Evolutionary conservation across 2,888 invertebrate species (phyloP).

Genomic region (Temnothorax rugatulus): DNA sequence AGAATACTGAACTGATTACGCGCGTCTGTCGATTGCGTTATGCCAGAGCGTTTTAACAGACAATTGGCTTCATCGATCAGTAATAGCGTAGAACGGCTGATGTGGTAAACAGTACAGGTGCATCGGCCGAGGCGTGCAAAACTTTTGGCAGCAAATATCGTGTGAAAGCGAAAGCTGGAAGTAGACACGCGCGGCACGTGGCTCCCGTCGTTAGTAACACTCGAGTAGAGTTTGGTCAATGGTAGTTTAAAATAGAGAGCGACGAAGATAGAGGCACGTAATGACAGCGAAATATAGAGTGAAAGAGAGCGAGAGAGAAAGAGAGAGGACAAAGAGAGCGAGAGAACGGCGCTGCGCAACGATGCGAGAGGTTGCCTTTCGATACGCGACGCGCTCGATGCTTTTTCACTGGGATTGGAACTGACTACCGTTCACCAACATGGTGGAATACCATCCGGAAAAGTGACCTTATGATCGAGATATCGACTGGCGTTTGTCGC

Average conservation of each 20-base stretch:
- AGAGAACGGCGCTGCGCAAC: slow-evolving; percentile 53
- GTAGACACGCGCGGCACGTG: slow-evolving; percentile 57
- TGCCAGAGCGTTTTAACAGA: not conserved
- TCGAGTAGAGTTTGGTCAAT: slow-evolving; percentile 81
- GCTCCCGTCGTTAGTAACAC: slow-evolving; percentile 78
- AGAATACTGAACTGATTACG: not conserved
- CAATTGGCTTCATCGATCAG: slow-evolving; percentile 1
- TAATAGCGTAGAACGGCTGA: not conserved
- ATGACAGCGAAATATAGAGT: slow-evolving; percentile 56
- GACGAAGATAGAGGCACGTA: slow-evolving; percentile 56
- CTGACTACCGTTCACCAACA: slow-evolving; percentile 35
- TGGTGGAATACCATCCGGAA: slow-evolving; percentile 35
- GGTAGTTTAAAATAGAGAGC: slow-evolving; percentile 81
- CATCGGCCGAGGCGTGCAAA: slow-evolving; percentile 38
- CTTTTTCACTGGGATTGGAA: slow-evolving; percentile 68
- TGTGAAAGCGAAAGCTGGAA: slow-evolving; percentile 69
- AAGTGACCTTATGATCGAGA: slow-evolving; percentile 20
- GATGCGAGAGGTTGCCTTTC: slow-evolving; percentile 70
- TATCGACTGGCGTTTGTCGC: slow-evolving; percentile 9
- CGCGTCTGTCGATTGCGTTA: not conserved
- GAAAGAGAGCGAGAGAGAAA: slow-evolving; percentile 6
- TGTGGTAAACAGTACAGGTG: slow-evolving; percentile 18
- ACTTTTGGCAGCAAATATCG: slow-evolving; percentile 51
- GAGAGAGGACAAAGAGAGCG: slow-evolving; percentile 19
- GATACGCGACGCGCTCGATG: slow-evolving; percentile 70